Base-by-base conservation (phyloP, 2,797 vertebrate species). In the Pygocentrus nattereri region DNA sequence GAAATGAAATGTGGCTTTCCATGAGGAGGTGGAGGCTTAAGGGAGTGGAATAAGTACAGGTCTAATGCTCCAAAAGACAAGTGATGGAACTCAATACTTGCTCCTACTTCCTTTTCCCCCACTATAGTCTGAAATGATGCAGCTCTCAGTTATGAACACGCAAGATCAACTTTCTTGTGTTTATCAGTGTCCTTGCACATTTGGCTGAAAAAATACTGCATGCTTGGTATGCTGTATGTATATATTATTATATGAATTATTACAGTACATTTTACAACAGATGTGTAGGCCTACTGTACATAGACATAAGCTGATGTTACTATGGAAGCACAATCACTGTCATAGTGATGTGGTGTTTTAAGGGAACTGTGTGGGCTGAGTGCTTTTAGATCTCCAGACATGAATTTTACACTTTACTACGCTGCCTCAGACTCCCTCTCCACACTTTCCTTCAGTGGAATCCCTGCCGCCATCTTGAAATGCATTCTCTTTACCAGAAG, bases 11-110 rank as follows among this genome's bases (percentile, higher is more conserved):
- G 58, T 72, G 27, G 38, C 65, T 31, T 15, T 59, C 12, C 5
- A 21, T 77, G 4, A 73, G 47, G 70, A 61, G 50, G 70, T 74
- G 25, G 18, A 47, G 38, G 56, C 54, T 81, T 75, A 74, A 50
- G 70, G 41, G 34, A 38, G 31, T 7, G 19, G 47, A 78, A 59
- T 68, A 41, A 54, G 54, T 50, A 23, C 68, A 70, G 68, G 23
- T 70, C 23, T 70, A 70, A 27, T 25, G 18, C 25, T 27, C 23
- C 50, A 68, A 47, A 21, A 34, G 30, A 34, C 27, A n/a, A 44
- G 65, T 68, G 65, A 68, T 68, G 38, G 34, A 21, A 44, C 65
- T 68, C 38, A 13, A 44, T 44, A 68, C 38, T 11, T 44, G 65
- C 65, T 4, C 41, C 38, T 68, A 68, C 19, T 13, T 68, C 38